Base-by-base conservation (phyloP, 2,888 invertebrate species). In the Melanchra persicariae region DNA sequence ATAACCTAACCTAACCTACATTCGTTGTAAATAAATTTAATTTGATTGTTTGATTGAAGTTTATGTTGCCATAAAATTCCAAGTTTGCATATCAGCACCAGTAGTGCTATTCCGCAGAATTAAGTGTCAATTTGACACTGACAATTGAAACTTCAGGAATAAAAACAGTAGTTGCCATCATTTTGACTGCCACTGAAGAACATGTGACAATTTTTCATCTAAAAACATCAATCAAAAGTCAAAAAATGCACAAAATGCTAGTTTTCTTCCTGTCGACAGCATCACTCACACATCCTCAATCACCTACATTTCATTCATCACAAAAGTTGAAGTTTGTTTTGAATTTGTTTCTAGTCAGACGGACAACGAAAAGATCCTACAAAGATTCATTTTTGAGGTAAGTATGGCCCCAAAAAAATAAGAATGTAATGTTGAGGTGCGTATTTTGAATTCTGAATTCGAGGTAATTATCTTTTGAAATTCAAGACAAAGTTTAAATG, bases 221-320 rank as follows among this genome's bases (percentile, higher is more conserved):
- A 34, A n/a, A 37, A 45, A 45, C 57, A 17, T 64, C 64, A 45
- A 63, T 64, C 57, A 72, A 61, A 70, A 71, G 12, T 40, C 34
- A 30, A 7, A 37, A 57, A 51, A 22, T 58, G 15, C 34, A 57
- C 9, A 17, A 30, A 45, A 57, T 37, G 19, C 37, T 58, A 6
- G 22, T 34, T 37, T n/a, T 1, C n/a, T 1, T 8, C 22, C 17
- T 8, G 10, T n/a, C 30, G 43, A 43, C 22, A 45, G 34, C 63
- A 43, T 57, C 72, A 61, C 24, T 54, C 30, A 47, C 19, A n/a
- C n/a, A n/a, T n/a, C n/a, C n/a, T n/a, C 72, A 61, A 34, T 54
- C 30, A 47, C 19, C 17, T 49, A 30, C 12, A 47, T 47, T 40
- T 40, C 61, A 54, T 70, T 26, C 30, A 40, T 30, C 30, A 63